Conservation (phyloP, 2,888 invertebrate genomes). For the Scrobipalpa atriplicella region DNA sequence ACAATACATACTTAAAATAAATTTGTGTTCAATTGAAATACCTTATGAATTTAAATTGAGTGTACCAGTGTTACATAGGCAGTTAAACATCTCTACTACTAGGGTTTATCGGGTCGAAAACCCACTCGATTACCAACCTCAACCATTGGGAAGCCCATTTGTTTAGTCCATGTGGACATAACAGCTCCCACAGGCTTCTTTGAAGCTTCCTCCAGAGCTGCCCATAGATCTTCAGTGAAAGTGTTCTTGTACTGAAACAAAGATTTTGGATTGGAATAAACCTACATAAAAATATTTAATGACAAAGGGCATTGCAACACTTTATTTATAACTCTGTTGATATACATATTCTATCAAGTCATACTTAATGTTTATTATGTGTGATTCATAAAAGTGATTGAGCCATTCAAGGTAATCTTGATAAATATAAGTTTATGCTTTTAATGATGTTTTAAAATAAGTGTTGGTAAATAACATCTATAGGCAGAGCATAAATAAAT, state of each 20-base stretch:
- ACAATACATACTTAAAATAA: slow-evolving; percentile 18
- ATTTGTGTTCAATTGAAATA: slow-evolving; percentile 5
- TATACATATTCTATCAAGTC: background rate
- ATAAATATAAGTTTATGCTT: background rate
- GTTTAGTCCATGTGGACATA: slow-evolving; percentile 98
- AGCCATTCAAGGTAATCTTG: slow-evolving; percentile 27
- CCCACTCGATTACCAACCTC: slow-evolving; percentile 63
- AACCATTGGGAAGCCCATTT: slow-evolving; percentile 96
- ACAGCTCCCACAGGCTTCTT: slow-evolving; percentile 94
- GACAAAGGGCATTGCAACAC: background rate
- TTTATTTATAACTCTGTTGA: background rate
- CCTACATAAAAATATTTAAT: background rate
- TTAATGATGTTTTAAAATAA: background rate
- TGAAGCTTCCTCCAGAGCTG: slow-evolving; percentile 93
- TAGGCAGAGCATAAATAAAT: too few species aligned
- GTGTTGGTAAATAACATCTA: too few species aligned
- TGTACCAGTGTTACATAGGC: too few species aligned
- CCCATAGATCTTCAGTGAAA: slow-evolving; percentile 96
- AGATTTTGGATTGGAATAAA: background rate
- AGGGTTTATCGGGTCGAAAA: too few species aligned
- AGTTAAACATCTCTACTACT: too few species aligned
- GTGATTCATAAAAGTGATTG: background rate
- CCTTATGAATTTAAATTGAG: background rate
- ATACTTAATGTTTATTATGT: background rate
- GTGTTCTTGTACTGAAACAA: slow-evolving; percentile 91